Evolutionary conservation across 2,888 invertebrate genomes (phyloP).

Genomic region (Plebejus melissa): DNA sequence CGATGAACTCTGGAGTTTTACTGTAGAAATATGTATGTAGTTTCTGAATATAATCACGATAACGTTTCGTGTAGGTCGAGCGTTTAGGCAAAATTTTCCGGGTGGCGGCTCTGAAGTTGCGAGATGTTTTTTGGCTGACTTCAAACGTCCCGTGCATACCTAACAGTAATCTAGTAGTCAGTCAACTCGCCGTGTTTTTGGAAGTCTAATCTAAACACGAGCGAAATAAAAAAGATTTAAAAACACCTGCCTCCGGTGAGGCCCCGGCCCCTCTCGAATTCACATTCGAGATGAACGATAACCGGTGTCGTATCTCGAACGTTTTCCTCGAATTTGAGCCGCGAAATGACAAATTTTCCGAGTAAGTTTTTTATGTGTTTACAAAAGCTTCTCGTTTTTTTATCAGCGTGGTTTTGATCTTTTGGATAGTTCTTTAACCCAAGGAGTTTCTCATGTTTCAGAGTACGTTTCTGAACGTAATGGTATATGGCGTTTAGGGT

Average conservation of each 20-base stretch:
- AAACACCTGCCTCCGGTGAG: constrained; percentile 21
- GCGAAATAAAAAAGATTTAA: constrained; percentile 24
- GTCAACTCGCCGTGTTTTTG: constrained; percentile 49
- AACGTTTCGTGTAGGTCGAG: background rate
- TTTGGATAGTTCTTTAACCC: background rate
- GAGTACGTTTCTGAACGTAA: background rate
- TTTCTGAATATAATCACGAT: constrained; percentile 26
- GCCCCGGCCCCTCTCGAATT: too few relatives aligned
- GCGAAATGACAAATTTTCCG: constrained; percentile 20
- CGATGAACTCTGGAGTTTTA: constrained; percentile 35
- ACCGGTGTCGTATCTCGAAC: constrained; percentile 6
- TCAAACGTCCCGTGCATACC: constrained; percentile 42
- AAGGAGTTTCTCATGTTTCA: background rate
- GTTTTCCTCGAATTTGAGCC: constrained; percentile 16
- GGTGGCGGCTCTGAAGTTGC: constrained; percentile 32
- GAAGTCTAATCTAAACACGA: constrained; percentile 31
- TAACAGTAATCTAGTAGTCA: constrained; percentile 48
- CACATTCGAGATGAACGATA: constrained; percentile 15
- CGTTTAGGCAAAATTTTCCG: constrained; percentile 29
- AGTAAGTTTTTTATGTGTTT: constrained; percentile 16
- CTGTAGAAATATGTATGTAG: constrained; percentile 30
- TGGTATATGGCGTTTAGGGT: constrained; percentile 20
- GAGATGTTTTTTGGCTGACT: constrained; percentile 18
- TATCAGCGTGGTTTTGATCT: background rate
- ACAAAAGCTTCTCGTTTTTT: constrained; percentile 1